These are phyloP conservation scores for Pomacea canaliculata DNA, from an alignment of 2,888 invertebrate species.

Conservation along the genomic window DNA sequence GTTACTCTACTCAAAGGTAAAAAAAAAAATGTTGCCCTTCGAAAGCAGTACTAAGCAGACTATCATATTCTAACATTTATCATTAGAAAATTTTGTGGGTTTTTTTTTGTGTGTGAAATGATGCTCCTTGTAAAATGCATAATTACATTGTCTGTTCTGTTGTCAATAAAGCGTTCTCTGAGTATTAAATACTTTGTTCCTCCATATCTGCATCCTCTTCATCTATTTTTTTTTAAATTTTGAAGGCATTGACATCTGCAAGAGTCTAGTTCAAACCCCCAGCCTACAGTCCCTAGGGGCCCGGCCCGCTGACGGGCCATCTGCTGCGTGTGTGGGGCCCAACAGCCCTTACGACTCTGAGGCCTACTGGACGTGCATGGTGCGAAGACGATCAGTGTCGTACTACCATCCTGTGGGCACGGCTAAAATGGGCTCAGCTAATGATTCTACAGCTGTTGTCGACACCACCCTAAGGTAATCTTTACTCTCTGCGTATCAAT, in stretches of 20 bases:
- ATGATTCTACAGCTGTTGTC: constrained; percentile 75
- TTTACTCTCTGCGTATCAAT: too few species aligned
- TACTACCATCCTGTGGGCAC: constrained; percentile 79
- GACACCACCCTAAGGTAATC: constrained; percentile 72
- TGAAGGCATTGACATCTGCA: constrained; percentile 26
- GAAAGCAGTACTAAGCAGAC: too few species aligned
- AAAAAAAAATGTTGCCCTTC: too few species aligned
- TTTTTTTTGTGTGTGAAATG: too few species aligned
- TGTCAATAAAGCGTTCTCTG: too few species aligned
- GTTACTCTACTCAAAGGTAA: background rate
- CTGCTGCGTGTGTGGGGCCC: constrained; percentile 6
- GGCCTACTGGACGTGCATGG: constrained; percentile 40
- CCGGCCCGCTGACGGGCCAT: constrained; percentile 18
- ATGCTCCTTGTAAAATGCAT: too few species aligned
- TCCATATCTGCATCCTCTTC: background rate
- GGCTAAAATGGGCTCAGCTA: constrained; percentile 76
- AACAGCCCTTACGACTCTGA: constrained; percentile 30
- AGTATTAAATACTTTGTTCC: too few species aligned
- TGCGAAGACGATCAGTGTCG: constrained; percentile 30
- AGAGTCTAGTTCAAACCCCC: constrained; percentile 15
- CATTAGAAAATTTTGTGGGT: too few species aligned
- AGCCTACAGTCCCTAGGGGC: constrained; percentile 26
- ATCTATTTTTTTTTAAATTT: too few species aligned
- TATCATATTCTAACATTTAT: too few species aligned
- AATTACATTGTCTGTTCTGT: too few species aligned